Conservation (phyloP, 2,888 invertebrate species). For the Eledone cirrhosa region DNA sequence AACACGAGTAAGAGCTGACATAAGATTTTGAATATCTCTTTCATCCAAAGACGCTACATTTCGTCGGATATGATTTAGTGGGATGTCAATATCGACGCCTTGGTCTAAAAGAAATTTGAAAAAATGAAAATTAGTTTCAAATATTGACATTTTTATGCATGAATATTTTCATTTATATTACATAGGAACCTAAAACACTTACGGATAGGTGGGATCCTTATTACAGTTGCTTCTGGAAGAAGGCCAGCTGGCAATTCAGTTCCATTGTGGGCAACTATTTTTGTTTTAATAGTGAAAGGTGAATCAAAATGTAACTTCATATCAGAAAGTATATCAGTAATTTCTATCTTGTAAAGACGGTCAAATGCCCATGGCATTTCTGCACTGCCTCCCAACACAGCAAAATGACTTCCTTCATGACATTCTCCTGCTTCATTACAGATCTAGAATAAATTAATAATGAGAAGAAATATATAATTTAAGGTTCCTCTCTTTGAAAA, state of each 20-base stretch:
- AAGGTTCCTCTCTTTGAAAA: too few species aligned
- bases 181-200: too few species aligned
- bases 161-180: not conserved
- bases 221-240: constrained; percentile 31
- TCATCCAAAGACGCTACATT: constrained; percentile 33
- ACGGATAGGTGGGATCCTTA: constrained; percentile 33
- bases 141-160: not conserved
- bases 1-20: constrained; percentile 37
- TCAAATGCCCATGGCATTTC: constrained; percentile 44
- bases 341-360: constrained; percentile 37
- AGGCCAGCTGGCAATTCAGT: constrained; percentile 16
- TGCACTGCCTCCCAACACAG: constrained; percentile 38
- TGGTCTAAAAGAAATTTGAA: not conserved
- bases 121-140: not conserved
- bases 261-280: constrained; percentile 34
- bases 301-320: constrained; percentile 29
- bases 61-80: constrained; percentile 36
- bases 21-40: constrained; percentile 38
- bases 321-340: constrained; percentile 34
- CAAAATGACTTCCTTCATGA: constrained; percentile 36
- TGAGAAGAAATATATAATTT: not conserved
- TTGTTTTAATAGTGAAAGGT: constrained; percentile 32
- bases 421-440: constrained; percentile 27
- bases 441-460: not conserved
- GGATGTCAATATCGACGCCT: not conserved